phyloP scores from a whole-genome alignment of 2,888 invertebrate genomes.

The Synanthedon vespiformis region DNA sequence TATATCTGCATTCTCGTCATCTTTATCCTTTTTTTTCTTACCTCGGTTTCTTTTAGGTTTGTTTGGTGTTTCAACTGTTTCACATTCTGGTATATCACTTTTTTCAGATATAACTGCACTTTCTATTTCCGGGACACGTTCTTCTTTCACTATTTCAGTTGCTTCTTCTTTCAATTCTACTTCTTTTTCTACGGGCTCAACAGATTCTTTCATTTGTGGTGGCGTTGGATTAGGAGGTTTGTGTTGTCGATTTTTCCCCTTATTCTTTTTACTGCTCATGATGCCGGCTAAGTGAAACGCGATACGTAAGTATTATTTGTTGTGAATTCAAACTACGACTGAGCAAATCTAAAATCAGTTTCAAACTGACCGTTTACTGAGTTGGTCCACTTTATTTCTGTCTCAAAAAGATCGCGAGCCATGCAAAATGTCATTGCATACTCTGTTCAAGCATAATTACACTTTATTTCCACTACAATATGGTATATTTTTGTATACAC shows the following conservation, averaged over 20 bases:
- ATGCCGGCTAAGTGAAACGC: neutral
- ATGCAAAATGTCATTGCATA: slow-evolving; percentile 6
- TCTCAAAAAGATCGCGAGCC: slow-evolving; percentile 39
- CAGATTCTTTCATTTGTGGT: slow-evolving; percentile 14
- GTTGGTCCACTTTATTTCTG: slow-evolving; percentile 43
- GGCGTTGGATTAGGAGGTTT: slow-evolving; percentile 26
- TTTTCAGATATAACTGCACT: slow-evolving; percentile 16
- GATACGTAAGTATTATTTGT: neutral
- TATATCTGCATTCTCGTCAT: slow-evolving; percentile 9
- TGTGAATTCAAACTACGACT: slow-evolving; percentile 23
- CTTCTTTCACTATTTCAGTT: slow-evolving; percentile 8
- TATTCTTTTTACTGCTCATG: slow-evolving; percentile 53
- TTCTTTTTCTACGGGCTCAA: slow-evolving; percentile 3
- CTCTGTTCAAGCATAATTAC: neutral
- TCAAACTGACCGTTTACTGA: slow-evolving; percentile 50
- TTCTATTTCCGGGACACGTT: slow-evolving; percentile 21
- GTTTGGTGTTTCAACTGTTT: slow-evolving; percentile 34
- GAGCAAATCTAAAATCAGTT: slow-evolving; percentile 46
- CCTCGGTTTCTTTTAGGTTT: slow-evolving; percentile 59
- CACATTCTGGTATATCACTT: slow-evolving; percentile 9
- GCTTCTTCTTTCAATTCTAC: slow-evolving; percentile 17
- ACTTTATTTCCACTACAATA: neutral
- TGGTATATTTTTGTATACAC: neutral
- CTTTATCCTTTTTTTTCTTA: slow-evolving; percentile 47
- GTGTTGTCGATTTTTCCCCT: slow-evolving; percentile 42